These are phyloP conservation scores for Dinomys branickii DNA, from an alignment of 2,113 vertebrate species.

Conservation along the genomic window DNA sequence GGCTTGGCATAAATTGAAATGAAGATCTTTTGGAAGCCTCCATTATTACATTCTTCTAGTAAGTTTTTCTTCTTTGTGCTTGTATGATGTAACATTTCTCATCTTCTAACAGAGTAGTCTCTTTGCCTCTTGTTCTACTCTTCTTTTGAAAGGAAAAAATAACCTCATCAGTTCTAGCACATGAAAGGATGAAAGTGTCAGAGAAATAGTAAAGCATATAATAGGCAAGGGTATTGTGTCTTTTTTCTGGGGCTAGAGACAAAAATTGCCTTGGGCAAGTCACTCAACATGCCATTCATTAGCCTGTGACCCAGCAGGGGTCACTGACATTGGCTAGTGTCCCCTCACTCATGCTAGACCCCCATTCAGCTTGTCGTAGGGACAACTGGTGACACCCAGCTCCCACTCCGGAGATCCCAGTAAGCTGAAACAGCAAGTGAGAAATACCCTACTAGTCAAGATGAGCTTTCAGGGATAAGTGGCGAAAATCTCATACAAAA, in stretches of 20 bases:
- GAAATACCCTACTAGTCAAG: conserved; percentile 7
- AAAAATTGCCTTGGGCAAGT: conserved; percentile 58
- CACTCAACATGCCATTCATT: conserved; percentile 58
- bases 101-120: conserved; percentile 9
- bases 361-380: background rate
- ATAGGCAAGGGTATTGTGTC: conserved; percentile 52
- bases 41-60: conserved; percentile 52
- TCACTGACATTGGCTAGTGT: conserved; percentile 10
- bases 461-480: conserved; percentile 2
- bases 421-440: conserved; percentile 10
- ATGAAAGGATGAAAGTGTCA: conserved; percentile 65
- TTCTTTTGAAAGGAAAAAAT: conserved; percentile 57
- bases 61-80: conserved; percentile 50
- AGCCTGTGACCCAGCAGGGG: conserved; percentile 45
- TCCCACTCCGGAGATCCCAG: background rate
- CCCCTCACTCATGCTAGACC: background rate
- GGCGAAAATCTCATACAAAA: background rate
- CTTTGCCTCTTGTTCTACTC: conserved; percentile 5
- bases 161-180: conserved; percentile 35
- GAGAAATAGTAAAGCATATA: conserved; percentile 19
- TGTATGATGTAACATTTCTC: conserved; percentile 61
- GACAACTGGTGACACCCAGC: background rate
- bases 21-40: conserved; percentile 59
- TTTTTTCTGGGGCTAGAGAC: conserved; percentile 56
- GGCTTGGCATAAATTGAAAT: conserved; percentile 23